Evolutionary conservation across 2,797 vertebrate genomes (phyloP), one percentile per base, ranked within the genome.

Genomic region (Malacoraja senta): DNA sequence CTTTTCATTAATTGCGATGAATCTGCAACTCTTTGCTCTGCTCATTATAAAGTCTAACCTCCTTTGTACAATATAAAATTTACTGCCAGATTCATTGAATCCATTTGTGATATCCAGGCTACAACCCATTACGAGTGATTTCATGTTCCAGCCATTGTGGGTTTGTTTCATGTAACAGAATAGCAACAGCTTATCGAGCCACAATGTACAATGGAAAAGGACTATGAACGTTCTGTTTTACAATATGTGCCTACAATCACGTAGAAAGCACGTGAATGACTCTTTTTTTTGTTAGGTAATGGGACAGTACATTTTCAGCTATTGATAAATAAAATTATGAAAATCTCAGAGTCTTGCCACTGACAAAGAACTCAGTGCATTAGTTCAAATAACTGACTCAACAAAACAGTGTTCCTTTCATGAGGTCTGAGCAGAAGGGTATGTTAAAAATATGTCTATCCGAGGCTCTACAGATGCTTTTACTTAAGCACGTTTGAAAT

Each of bases 71-170:
- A 86, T 83, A 90, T 84, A 94, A 93, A 94, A 86, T 92, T 93
- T 95, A 95, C 95, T 96, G 95, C 97, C 96, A 96, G 96, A 95
- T 97, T 97, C 96, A 97, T 97, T 97, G 97, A 96, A 96, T 96
- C 95, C 95, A 90, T 95, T 94, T 95, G 95, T 96, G 96, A 96
- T 96, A 96, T 95, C 95, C 95, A 96, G 96, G 95, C 95, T 95
- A 94, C 94, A 94, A 92, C 93, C 94, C 95, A 94, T 94, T 94
- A 93, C 94, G 93, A 93, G 93, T 68, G 32, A 94, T 94, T 94
- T 93, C 93, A 93, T 93, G 80, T 92, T 93, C 76, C 65, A 93
- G 86, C 74, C 74, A 79, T 88, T 53, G 53, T 80, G 79, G 74
- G 44, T 71, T 93, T 91, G 88, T 58, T 80, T 93, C 79, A 74